A percentile compares a stretch with the other conserved stretches of the same genome.
These are phyloP conservation scores for Drosophila suboccidentalis DNA, from an alignment of 2,888 invertebrate genomes.

Conservation along the genomic window DNA sequence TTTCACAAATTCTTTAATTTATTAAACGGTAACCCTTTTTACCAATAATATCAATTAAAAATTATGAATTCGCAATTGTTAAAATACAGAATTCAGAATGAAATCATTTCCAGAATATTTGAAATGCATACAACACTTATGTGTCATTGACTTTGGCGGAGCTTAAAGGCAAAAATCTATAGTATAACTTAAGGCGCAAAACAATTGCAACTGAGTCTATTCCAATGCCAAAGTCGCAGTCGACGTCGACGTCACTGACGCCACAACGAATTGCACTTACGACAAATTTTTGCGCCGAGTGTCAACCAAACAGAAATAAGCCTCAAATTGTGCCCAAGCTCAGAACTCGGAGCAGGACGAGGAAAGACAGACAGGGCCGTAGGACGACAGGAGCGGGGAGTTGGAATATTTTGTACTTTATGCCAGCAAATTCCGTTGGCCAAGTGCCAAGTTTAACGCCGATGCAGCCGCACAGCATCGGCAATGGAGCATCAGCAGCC, in stretches of 20 bases:
- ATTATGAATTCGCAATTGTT: no score
- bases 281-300: slow-evolving; percentile 72
- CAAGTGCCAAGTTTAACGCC: slow-evolving; percentile 77
- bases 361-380: neutral
- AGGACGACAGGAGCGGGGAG: slow-evolving; percentile 28
- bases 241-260: slow-evolving; percentile 27
- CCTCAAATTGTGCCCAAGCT: slow-evolving; percentile 66
- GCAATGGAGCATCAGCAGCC: slow-evolving; percentile 33
- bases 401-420: slow-evolving; percentile 78
- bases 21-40: no score
- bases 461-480: slow-evolving; percentile 60
- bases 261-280: slow-evolving; percentile 79
- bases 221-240: slow-evolving; percentile 35
- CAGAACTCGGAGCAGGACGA: slow-evolving; percentile 29
- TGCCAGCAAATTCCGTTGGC: slow-evolving; percentile 76
- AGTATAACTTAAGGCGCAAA: slow-evolving; percentile 50
- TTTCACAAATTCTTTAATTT: no score
- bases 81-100: slow-evolving; percentile 7
- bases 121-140: slow-evolving; percentile 1
- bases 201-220: slow-evolving; percentile 69
- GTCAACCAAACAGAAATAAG: slow-evolving; percentile 73
- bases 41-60: no score
- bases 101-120: slow-evolving; percentile 7
- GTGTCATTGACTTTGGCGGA: slow-evolving; percentile 44
- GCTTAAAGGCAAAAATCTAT: slow-evolving; percentile 43